Evolutionary conservation across 2,113 vertebrate species (phyloP).

Genomic region (Heptranchias perlo): DNA sequence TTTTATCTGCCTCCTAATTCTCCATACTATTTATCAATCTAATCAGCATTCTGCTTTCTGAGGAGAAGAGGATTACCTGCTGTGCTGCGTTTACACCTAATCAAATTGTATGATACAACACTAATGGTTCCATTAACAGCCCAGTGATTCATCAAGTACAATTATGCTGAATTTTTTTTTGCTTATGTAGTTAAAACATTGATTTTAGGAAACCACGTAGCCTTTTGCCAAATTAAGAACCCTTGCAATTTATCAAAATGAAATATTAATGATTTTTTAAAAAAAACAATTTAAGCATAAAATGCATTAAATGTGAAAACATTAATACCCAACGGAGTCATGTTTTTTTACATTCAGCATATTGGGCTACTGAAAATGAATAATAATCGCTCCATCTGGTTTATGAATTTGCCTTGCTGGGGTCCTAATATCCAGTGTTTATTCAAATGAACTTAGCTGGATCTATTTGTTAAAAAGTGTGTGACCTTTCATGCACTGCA

Average conservation of each 20-base stretch:
- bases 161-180: not conserved
- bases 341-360: not conserved
- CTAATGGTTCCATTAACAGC: constrained; percentile 1
- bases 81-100: not conserved
- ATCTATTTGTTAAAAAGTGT: not conserved
- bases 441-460: not conserved
- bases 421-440: not conserved
- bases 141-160: not conserved
- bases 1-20: not conserved
- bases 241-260: constrained; percentile 17
- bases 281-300: not conserved
- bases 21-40: not conserved
- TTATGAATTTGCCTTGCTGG: not conserved
- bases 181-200: not conserved
- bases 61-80: not conserved
- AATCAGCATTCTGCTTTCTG: not conserved
- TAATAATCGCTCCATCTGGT: not conserved
- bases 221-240: not conserved
- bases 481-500: not conserved
- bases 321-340: not conserved
- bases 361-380: not conserved
- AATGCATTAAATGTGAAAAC: not conserved
- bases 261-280: not conserved
- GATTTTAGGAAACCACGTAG: not conserved
- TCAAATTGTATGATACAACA: not conserved